Conservation (phyloP, 2,113 vertebrate genomes). For the Malurus melanocephalus region DNA sequence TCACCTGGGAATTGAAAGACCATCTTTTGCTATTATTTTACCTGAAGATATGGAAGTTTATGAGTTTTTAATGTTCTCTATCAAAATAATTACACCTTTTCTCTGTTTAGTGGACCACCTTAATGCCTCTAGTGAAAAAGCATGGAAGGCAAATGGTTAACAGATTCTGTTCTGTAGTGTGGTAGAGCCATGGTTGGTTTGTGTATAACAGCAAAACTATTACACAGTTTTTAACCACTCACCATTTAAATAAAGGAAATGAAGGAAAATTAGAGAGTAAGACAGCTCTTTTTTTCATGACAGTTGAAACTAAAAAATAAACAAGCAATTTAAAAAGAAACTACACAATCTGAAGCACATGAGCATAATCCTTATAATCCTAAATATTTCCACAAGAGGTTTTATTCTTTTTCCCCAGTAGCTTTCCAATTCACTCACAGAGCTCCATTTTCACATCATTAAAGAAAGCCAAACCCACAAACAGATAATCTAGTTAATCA, state of each 20-base stretch:
- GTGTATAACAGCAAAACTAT: background rate
- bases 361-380: slow-evolving; percentile 62
- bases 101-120: background rate
- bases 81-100: background rate
- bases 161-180: background rate
- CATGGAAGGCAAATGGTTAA: background rate
- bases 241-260: background rate
- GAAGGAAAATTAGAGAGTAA: background rate
- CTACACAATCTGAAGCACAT: slow-evolving; percentile 57
- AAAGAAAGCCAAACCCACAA: slow-evolving; percentile 39
- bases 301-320: slow-evolving; percentile 8
- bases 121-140: background rate
- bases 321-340: slow-evolving; percentile 30
- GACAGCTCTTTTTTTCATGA: background rate
- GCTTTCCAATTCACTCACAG: slow-evolving; percentile 50
- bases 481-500: slow-evolving; percentile 45
- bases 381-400: slow-evolving; percentile 33
- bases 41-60: background rate
- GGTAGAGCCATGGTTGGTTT: background rate
- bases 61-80: background rate
- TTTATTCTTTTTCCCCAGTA: slow-evolving; percentile 42
- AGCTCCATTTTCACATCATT: slow-evolving; percentile 48
- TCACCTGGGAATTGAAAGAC: background rate
- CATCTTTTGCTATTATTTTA: background rate
- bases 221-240: background rate